Conservation (phyloP, 1,140 invertebrate genomes). For the Euura lappo region DNA sequence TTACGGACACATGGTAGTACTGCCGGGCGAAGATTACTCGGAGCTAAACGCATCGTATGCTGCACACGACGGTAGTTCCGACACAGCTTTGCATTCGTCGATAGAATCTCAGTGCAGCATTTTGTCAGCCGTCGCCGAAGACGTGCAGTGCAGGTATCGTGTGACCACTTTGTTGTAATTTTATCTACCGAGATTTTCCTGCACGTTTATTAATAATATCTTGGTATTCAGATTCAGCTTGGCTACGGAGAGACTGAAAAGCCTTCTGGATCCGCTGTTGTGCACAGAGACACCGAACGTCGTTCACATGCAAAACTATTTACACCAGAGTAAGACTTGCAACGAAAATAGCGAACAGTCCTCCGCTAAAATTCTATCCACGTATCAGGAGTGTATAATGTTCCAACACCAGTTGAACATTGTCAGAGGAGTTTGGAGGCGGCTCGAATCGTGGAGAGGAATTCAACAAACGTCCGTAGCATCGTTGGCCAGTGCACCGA, state of each 20-base stretch:
- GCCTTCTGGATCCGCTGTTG: slow-evolving; percentile 75
- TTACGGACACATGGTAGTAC: slow-evolving; percentile 85
- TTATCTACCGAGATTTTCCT: slow-evolving; percentile 33
- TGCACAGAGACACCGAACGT: slow-evolving; percentile 79
- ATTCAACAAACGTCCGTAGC: slow-evolving; percentile 48
- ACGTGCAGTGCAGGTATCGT: slow-evolving; percentile 76
- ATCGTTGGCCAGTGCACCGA: slow-evolving; percentile 67
- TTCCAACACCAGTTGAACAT: slow-evolving; percentile 83
- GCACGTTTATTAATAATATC: slow-evolving; percentile 12
- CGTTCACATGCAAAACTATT: slow-evolving; percentile 80
- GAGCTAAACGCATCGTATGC: slow-evolving; percentile 54
- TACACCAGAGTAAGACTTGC: slow-evolving; percentile 62
- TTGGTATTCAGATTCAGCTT: slow-evolving; percentile 69
- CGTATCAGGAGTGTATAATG: slow-evolving; percentile 84
- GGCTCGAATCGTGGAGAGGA: slow-evolving; percentile 67
- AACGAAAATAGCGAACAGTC: slow-evolving; percentile 68
- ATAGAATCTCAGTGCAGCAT: slow-evolving; percentile 64
- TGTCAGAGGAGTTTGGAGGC: slow-evolving; percentile 73
- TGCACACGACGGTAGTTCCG: slow-evolving; percentile 43
- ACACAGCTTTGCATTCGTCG: slow-evolving; percentile 52
- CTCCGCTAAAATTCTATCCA: slow-evolving; percentile 72
- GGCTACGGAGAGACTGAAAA: slow-evolving; percentile 80
- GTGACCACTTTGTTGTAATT: slow-evolving; percentile 55
- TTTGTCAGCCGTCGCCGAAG: slow-evolving; percentile 71
- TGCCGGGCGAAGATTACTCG: slow-evolving; percentile 71